Conservation (phyloP, 2,797 vertebrate genomes). For the Anableps anableps region DNA sequence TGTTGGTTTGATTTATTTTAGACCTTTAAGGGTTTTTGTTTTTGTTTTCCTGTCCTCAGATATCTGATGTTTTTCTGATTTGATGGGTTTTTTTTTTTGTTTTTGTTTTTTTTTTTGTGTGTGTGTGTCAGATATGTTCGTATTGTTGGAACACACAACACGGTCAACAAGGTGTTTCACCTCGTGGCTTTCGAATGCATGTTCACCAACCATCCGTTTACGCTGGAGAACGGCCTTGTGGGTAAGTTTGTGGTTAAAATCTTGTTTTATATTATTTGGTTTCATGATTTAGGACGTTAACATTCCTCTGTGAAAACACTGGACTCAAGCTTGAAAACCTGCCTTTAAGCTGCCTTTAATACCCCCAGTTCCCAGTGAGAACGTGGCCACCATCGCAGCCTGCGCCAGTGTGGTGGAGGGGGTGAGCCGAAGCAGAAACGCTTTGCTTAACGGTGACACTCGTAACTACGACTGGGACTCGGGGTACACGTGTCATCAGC, state of each 20-base stretch:
- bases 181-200: conserved; percentile 99
- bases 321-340: not conserved
- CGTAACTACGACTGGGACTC: conserved; percentile 99
- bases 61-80: not conserved
- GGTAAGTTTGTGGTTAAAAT: conserved; percentile 73
- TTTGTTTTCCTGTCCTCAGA: not conserved
- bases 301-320: not conserved
- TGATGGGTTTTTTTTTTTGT: not conserved
- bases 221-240: conserved; percentile 91
- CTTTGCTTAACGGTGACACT: conserved; percentile 95
- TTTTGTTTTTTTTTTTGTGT: not conserved
- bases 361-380: conserved; percentile 88
- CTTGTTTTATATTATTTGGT: not conserved
- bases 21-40: no score
- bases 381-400: conserved; percentile 90
- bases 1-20: not conserved
- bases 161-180: conserved; percentile 99
- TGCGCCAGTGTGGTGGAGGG: conserved; percentile 97
- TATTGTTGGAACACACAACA: conserved; percentile 97
- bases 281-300: not conserved
- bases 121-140: conserved; percentile 89
- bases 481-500: conserved; percentile 97
- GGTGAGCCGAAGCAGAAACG: conserved; percentile 95
- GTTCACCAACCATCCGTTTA: conserved; percentile 91
- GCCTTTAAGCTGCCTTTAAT: not conserved